A percentile compares a stretch with the other conserved stretches of the same genome.
phyloP scores from a whole-genome alignment of 2,888 invertebrate genomes.

The Drosophila nr. perissopoda region DNA sequence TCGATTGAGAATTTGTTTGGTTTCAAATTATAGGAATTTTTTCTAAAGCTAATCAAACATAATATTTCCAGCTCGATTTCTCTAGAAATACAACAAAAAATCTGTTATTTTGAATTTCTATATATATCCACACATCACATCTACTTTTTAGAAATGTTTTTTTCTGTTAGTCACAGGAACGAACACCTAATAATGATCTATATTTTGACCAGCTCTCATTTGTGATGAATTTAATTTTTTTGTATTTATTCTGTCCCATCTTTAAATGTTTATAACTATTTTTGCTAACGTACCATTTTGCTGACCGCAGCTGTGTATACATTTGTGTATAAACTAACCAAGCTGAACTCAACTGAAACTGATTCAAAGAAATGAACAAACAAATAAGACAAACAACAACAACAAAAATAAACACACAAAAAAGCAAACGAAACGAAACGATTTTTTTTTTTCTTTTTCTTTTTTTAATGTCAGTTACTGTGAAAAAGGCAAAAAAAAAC shows the following conservation, averaged over 20 bases:
- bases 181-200: background rate
- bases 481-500: constrained; percentile 44
- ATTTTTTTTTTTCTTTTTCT: constrained; percentile 37
- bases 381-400: constrained; percentile 16
- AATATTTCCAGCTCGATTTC: background rate
- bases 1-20: background rate
- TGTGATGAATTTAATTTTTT: background rate
- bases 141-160: too few relatives aligned
- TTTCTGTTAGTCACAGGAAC: background rate
- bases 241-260: too few relatives aligned
- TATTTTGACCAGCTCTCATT: background rate
- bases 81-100: background rate
- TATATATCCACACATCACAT: background rate
- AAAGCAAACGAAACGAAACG: constrained; percentile 57
- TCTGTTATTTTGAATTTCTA: background rate
- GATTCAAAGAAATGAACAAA: constrained; percentile 33
- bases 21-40: too few relatives aligned
- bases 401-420: constrained; percentile 39
- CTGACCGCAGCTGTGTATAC: background rate
- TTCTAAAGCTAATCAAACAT: too few relatives aligned
- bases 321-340: constrained; percentile 29
- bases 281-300: background rate
- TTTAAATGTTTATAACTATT: background rate
- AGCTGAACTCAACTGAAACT: constrained; percentile 41
- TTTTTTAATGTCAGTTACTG: constrained; percentile 59